Base-by-base conservation (phyloP, 2,888 invertebrate species). In the Macrosoma leucophasiata region DNA sequence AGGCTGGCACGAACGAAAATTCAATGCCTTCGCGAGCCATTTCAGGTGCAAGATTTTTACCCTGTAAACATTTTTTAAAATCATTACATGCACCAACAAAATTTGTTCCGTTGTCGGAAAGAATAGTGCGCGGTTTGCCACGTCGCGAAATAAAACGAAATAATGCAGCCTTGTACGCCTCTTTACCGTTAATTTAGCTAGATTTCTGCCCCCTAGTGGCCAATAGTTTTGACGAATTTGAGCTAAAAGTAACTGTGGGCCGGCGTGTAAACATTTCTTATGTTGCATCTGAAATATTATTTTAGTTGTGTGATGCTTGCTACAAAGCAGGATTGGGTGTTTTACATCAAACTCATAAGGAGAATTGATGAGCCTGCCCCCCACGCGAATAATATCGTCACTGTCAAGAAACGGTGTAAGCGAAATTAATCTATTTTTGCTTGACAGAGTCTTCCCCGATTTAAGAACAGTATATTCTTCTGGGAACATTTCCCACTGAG, bases 291-390 rank as follows among this genome's bases (percentile, higher is more conserved):
- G 10, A 31, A 43, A 40, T 29, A 44, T 23, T n/a, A 41, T 15
- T 12, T 11, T 17, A 3, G 41, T 33, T 26, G 40, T 38, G 7
- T n/a, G 12, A 24, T 44, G 41, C 13, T 34, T 34, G 8, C 22
- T 10, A 20, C 30, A 29, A 4, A 39, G 15, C 10, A 44, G 12
- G 9, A 43, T 29, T 10, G 42, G 42, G 19, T 39, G 43, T 28
- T 26, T 43, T 23, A 39, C 39, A 12, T 44, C 29, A 28, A 34
- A 36, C 4, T 8, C 5, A 29, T 22, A 40, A 7, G 33, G n/a
- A 1, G 50, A 47, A 28, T 48, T 48, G 1, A 10, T 10, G 2
- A 58, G 15, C 8, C 53, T 41, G 10, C 53, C 58, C 9, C 50
- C 55, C 1, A 55, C 38, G 8, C 41, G 37, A 20, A 40, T 40